Evolutionary conservation across 2,113 vertebrate genomes (phyloP).

Genomic region (Sylvilagus bachmani): DNA sequence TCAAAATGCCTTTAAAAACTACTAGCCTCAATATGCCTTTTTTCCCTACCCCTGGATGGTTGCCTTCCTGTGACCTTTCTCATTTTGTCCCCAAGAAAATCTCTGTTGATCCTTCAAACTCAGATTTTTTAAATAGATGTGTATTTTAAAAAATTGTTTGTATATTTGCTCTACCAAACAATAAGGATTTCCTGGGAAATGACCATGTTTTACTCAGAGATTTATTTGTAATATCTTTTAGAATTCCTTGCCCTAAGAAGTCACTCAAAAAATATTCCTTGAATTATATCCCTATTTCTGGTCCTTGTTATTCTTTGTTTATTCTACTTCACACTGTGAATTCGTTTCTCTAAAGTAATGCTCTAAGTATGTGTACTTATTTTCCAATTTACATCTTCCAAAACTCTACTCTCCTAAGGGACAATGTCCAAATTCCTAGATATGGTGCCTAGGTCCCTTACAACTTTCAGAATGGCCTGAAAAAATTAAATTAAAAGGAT

Average conservation of each 20-base stretch:
- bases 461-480: not conserved
- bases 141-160: not conserved
- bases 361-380: not conserved
- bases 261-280: constrained; percentile 27
- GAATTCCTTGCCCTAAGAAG: not conserved
- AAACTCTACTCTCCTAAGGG: not conserved
- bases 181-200: not conserved
- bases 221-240: constrained; percentile 1
- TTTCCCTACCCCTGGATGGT: not conserved
- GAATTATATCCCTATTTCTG: not conserved
- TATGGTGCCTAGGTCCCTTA: not conserved
- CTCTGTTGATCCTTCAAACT: constrained; percentile 6
- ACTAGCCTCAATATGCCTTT: not conserved
- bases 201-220: not conserved
- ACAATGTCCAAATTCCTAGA: not conserved
- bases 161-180: not conserved
- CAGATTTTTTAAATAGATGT: not conserved
- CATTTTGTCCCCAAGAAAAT: not conserved
- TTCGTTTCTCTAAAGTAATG: constrained; percentile 39
- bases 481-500: too few relatives aligned
- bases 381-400: not conserved
- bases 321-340: not conserved
- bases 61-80: not conserved
- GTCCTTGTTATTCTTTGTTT: not conserved
- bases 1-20: too few relatives aligned